These are phyloP conservation scores for Apoderus coryli DNA, from an alignment of 2,888 invertebrate species.

Conservation along the genomic window DNA sequence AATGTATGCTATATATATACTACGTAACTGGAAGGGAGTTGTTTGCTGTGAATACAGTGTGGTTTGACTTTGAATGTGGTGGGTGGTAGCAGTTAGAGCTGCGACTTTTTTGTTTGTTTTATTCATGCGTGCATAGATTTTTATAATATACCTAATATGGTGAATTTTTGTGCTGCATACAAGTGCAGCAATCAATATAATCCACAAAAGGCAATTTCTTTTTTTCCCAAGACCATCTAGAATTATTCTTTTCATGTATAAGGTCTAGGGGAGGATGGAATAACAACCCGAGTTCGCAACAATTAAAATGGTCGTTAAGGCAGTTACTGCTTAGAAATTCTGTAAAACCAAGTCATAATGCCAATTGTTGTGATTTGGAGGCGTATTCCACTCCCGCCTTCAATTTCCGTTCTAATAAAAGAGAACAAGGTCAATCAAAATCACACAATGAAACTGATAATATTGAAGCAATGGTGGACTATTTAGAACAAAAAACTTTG, in stretches of 20 bases:
- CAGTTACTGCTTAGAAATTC: constrained; percentile 1
- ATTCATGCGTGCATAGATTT: too few relatives aligned
- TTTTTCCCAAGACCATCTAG: constrained; percentile 4
- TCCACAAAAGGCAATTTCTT: constrained; percentile 2
- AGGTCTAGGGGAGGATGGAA: constrained; percentile 10
- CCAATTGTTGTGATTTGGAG: not conserved
- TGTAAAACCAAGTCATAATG: constrained; percentile 12
- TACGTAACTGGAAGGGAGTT: too few relatives aligned
- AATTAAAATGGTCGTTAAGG: constrained; percentile 1
- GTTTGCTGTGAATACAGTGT: too few relatives aligned
- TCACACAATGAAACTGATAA: not conserved
- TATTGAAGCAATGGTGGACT: not conserved
- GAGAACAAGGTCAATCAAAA: not conserved
- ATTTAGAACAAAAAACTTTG: constrained; percentile 3
- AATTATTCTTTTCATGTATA: constrained; percentile 3
- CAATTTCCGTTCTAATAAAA: constrained; percentile 1
- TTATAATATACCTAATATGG: too few relatives aligned
- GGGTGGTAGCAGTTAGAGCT: too few relatives aligned
- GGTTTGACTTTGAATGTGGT: too few relatives aligned
- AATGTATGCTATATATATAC: too few relatives aligned
- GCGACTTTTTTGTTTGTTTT: too few relatives aligned
- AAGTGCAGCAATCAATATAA: constrained; percentile 1
- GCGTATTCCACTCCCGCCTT: not conserved
- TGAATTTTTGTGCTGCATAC: constrained; percentile 1
- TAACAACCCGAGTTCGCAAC: constrained; percentile 11